Evolutionary conservation across 2,797 vertebrate species (phyloP).

Genomic region (Tiaroga cobitis): DNA sequence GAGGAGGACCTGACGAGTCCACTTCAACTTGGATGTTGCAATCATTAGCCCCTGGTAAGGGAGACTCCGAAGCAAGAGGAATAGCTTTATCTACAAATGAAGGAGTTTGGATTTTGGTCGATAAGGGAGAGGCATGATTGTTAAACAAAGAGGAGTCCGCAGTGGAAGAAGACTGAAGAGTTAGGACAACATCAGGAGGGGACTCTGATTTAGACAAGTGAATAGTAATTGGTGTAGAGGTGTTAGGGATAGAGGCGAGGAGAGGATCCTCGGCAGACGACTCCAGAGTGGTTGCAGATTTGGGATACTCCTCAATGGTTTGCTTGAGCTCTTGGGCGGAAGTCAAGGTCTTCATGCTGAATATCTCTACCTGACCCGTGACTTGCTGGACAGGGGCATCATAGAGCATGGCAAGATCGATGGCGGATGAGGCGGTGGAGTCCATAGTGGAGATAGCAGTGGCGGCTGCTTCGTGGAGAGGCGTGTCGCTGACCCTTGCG

Average conservation of each 20-base stretch:
- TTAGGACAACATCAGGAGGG: conserved; percentile 4
- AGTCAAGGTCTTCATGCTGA: conserved; percentile 6
- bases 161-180: conserved; percentile 6
- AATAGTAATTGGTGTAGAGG: conserved; percentile 32
- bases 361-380: not conserved
- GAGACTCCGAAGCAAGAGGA: conserved; percentile 58
- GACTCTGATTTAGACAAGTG: conserved; percentile 22
- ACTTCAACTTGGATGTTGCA: not conserved
- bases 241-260: conserved; percentile 59
- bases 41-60: conserved; percentile 38
- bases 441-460: conserved; percentile 82
- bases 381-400: conserved; percentile 41
- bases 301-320: conserved; percentile 19
- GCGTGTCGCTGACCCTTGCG: conserved; percentile 84
- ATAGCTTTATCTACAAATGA: conserved; percentile 45
- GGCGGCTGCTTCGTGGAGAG: conserved; percentile 74
- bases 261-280: conserved; percentile 23
- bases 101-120: conserved; percentile 29
- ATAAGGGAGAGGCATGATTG: not conserved
- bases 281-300: not conserved
- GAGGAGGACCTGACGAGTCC: not conserved
- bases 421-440: conserved; percentile 83
- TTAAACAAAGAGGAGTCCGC: not conserved
- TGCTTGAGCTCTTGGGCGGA: conserved; percentile 10
- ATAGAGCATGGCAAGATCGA: conserved; percentile 63